Base-by-base conservation (phyloP, 2,113 vertebrate species). In the Carassius carassius region DNA sequence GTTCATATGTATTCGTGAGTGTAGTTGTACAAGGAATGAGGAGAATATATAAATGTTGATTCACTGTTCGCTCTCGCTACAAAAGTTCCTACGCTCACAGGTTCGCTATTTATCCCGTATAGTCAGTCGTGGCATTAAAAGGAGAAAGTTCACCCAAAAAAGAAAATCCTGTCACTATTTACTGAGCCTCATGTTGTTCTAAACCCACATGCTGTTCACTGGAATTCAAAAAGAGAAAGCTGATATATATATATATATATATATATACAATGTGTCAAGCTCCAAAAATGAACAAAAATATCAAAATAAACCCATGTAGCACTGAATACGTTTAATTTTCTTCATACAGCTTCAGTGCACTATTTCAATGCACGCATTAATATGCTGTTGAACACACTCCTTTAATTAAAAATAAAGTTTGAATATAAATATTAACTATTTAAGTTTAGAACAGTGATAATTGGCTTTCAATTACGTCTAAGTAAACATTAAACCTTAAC, bases 41-140 rank as follows among this genome's bases (percentile, higher is more conserved):
- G 76, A 14, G n/a, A 77, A 70, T 63, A 81, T 85, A 41, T 62
- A 83, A 84, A 62, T 65, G 37, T 87, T 67, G 78, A 35, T 65
- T 76, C 49, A 49, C 35, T 65, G 25, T 10, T 41, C 60, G 19
- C 75, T 67, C 19, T 13, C 14, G 72, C 32, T 77, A 78, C 17
- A 62, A 41, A 21, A 62, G 21, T 32, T 56, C 14, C 17, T 76
- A 14, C 19, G 0, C 47, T 54, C 23, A 29, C 14, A 54, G 47
- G 7, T 76, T 76, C 25, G 2, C 2, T 23, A 70, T 23, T 47
- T n/a, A 73, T 73, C 37, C 4, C 0, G 32, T 6, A 70, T 70
- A 32, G 16, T 25, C 13, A 65, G 25, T 72, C 10, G 11, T 9
- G n/a, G 72, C n/a, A 9, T 73, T 73, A 23, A 19, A 73, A 73